phyloP scores from a whole-genome alignment of 2,797 vertebrate genomes.

The Cyprinodon diabolis region DNA sequence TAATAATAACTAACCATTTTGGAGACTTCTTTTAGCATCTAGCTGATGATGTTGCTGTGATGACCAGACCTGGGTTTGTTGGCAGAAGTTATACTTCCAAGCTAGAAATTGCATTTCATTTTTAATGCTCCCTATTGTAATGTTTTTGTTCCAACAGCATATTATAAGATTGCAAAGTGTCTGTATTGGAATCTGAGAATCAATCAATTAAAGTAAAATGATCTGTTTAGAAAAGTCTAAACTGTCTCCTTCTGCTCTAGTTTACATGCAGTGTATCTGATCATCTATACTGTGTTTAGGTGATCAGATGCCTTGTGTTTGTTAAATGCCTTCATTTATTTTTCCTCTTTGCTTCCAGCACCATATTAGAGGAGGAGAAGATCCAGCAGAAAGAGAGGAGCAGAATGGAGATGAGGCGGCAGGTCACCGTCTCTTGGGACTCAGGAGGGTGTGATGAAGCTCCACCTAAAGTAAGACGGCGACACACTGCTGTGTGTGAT shows the following conservation, averaged over 20 bases:
- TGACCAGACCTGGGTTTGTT: too few relatives aligned
- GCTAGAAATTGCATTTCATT: not conserved
- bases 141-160: not conserved
- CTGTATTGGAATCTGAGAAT: not conserved
- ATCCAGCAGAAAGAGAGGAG: constrained; percentile 94
- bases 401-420: constrained; percentile 97
- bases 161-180: not conserved
- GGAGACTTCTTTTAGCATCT: not conserved
- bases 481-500: not conserved
- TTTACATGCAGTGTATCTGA: not conserved
- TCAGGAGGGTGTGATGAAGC: constrained; percentile 95
- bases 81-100: not conserved
- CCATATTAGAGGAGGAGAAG: constrained; percentile 97
- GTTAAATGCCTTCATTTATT: not conserved
- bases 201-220: not conserved
- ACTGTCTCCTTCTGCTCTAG: not conserved
- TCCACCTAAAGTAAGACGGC: constrained; percentile 91
- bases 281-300: not conserved
- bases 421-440: constrained; percentile 96
- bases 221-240: not conserved
- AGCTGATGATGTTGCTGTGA: not conserved
- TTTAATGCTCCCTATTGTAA: not conserved
- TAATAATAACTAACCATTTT: not conserved
- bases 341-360: constrained; percentile 75
- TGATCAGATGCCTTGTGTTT: not conserved